Evolutionary conservation across 2,113 vertebrate genomes (phyloP).

Genomic region (Grammomys dolichurus): DNA sequence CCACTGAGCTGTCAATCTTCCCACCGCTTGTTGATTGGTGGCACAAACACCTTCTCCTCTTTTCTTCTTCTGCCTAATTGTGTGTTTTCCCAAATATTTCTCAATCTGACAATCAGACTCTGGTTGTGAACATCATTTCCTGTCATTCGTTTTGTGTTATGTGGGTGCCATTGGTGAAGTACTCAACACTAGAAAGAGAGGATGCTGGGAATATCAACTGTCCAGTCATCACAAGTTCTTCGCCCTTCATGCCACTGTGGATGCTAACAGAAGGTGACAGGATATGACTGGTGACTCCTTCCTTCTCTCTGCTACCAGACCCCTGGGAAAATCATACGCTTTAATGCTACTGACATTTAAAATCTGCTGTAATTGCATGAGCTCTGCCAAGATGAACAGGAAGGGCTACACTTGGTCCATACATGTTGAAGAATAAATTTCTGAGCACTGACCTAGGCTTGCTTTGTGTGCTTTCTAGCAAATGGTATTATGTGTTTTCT

Average conservation of each 20-base stretch:
- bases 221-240: neutral
- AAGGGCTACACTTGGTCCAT: too few species aligned
- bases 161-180: neutral
- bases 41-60: neutral
- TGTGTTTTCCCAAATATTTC: neutral
- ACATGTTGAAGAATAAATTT: neutral
- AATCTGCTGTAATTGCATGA: neutral
- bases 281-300: neutral
- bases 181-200: neutral
- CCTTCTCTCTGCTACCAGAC: neutral
- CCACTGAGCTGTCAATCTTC: neutral
- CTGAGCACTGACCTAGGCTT: too few species aligned
- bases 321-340: neutral
- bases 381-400: neutral
- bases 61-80: neutral
- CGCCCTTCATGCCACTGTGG: neutral
- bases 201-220: neutral
- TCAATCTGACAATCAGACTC: too few species aligned
- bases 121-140: neutral
- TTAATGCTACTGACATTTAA: neutral
- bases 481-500: too few species aligned
- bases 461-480: too few species aligned
- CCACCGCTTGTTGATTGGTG: neutral
- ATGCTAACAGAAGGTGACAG: too few species aligned
- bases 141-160: neutral